Base-by-base conservation (phyloP, 2,113 vertebrate species). In the Neogobius melanostomus region DNA sequence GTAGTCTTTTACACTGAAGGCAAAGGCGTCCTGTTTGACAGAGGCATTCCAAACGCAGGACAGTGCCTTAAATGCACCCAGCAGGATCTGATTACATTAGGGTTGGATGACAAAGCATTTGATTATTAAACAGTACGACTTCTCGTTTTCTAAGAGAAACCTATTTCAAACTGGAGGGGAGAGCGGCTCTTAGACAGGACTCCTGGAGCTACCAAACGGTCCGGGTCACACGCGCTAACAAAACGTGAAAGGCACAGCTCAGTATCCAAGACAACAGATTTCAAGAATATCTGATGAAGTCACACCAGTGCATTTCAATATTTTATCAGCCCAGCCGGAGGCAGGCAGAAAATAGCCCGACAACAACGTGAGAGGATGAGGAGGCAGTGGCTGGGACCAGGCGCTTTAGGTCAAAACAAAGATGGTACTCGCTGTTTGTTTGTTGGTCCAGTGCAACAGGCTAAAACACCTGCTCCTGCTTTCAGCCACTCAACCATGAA, bases 181-280 rank as follows among this genome's bases (percentile, higher is more conserved):
- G 45, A 11, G 10, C 8, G 9, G 56, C 52, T 74, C 21, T 64
- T 0, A 46, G 42, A 72, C 69, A 72, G 68, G 74, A 61, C 59
- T 44, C 59, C 59, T 68, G 79, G 63, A 60, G 44, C 51, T 52
- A 47, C 66, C 46, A 46, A 74, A 63, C 8, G 11, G 71, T 64
- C 43, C 8, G 4, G 82, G 82, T 74, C 48, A 63, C 62, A 62
- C 36, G 7, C 44, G n/a, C 64, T 17, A 64, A 43, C 43, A 10
- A 61, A 61, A 28, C 44, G 28, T 11, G 11, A 3, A 66, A 59
- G 54, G 16, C 63, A 45, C 11, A 2, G 46, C 76, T 79, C 64
- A 2, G 82, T 79, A 82, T 86, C 85, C 86, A 83, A 84, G 77
- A 82, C 83, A 77, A 84, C 88, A 87, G 86, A 84, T 81, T 85